Evolutionary conservation across 2,797 vertebrate genomes (phyloP), one percentile per base, ranked within the genome.

Genomic region (Podarcis lilfordi): DNA sequence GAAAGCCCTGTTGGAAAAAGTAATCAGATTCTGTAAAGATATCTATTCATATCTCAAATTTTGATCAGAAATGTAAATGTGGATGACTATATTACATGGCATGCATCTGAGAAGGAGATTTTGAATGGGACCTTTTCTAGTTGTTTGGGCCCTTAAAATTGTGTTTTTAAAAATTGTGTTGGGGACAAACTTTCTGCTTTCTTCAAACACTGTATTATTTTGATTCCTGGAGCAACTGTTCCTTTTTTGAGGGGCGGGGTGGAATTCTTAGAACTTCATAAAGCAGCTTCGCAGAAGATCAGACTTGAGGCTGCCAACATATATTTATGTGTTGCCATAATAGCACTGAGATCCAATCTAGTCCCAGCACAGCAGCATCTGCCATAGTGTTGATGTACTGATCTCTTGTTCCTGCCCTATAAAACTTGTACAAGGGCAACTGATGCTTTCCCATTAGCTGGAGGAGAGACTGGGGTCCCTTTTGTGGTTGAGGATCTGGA

Each of bases 211-310:
- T 89, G 59, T 15, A 81, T 80, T 2, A 55, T 3, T 85, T 50
- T 86, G 90, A 21, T 82, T 23, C 2, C 35, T 81, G 43, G 35
- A 66, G n/a, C 50, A 55, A 55, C 21, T 79, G 13, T 29, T 59
- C 29, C 8, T 85, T 27, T 15, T n/a, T 85, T 40, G 87, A 69
- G 87, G 19, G 77, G 50, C 13, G 13, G 50, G 50, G 50, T 55
- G 13, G 85, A 19, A 80, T 55, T 82, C 35, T 93, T 37, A 90
- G 91, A 87, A 91, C 84, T 87, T 83, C 61, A 64, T 64, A 64
- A 64, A 64, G 29, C n/a, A 80, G 19, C n/a, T n/a, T 29, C 27
- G 4, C 45, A n/a, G 71, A 76, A 29, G 55, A 85, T 76, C 35
- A 66, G n/a, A 35, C 78, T 43, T 77, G 59, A 19, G 17, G 19